A percentile compares a stretch with the other conserved stretches of the same genome.
Conservation (phyloP, 2,797 vertebrate species). For the Ctenopoma kingsleyae region DNA sequence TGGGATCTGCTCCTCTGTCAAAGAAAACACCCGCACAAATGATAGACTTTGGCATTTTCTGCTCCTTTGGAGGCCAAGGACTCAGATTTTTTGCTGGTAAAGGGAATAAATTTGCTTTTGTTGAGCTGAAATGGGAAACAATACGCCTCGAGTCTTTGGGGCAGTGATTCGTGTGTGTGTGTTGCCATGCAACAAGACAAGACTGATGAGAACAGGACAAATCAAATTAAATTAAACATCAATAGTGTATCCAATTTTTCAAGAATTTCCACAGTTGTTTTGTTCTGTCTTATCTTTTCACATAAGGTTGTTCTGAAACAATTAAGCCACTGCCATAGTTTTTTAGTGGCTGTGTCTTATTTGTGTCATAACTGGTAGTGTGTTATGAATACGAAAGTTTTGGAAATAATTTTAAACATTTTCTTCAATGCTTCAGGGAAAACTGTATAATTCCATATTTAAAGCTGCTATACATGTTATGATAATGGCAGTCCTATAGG, state of each 20-base stretch:
- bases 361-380: too few relatives aligned
- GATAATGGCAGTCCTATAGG: too few relatives aligned
- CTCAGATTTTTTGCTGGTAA: conserved; percentile 18
- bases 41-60: conserved; percentile 31
- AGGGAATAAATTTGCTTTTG: conserved; percentile 41
- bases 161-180: background rate
- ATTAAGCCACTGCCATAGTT: background rate
- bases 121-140: conserved; percentile 16
- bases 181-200: background rate
- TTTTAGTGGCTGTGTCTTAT: background rate
- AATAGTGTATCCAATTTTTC: conserved; percentile 5
- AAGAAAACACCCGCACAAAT: conserved; percentile 30
- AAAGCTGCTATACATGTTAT: too few relatives aligned
- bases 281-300: conserved; percentile 5
- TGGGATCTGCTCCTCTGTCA: conserved; percentile 46
- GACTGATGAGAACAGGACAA: background rate
- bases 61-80: conserved; percentile 19
- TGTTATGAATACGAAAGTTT: background rate
- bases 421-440: background rate
- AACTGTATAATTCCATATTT: background rate
- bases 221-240: conserved; percentile 3
- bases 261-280: background rate
- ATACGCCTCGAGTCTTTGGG: background rate
- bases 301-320: conserved; percentile 6
- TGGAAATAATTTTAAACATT: background rate